A percentile compares a stretch with the other conserved stretches of the same genome.
phyloP scores from a whole-genome alignment of 2,113 vertebrate genomes.

The Microcebus griseorufus region DNA sequence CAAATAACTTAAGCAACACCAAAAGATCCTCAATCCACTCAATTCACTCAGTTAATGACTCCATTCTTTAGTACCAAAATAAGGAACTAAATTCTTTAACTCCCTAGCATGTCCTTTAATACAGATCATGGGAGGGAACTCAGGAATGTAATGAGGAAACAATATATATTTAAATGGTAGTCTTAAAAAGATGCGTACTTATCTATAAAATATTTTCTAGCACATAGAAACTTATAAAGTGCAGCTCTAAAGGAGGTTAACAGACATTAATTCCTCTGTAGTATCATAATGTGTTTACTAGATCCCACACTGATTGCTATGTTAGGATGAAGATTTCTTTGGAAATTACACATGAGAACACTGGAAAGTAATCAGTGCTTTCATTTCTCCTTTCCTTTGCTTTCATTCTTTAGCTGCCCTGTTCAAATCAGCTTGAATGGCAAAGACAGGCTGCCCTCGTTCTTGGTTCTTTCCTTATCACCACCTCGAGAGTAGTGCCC shows the following conservation, averaged over 20 bases:
- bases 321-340: constrained; percentile 4
- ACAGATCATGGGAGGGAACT: not conserved
- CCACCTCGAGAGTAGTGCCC: not conserved
- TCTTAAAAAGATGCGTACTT: not conserved
- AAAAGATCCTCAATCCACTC: not conserved
- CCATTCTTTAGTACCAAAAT: not conserved
- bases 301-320: not conserved
- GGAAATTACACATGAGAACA: not conserved
- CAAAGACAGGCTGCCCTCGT: not conserved
- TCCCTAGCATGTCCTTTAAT: not conserved
- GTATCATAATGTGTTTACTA: not conserved
- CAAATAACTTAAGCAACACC: not conserved
- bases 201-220: not conserved
- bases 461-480: not conserved
- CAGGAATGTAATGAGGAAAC: not conserved
- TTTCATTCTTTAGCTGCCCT: not conserved
- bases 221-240: not conserved
- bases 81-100: not conserved
- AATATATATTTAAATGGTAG: not conserved
- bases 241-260: not conserved
- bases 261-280: not conserved
- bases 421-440: not conserved
- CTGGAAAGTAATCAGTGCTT: not conserved
- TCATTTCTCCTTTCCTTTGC: not conserved
- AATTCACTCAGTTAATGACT: not conserved